Base-by-base conservation (phyloP, 2,888 invertebrate genomes). In the Xanthia icteritia region DNA sequence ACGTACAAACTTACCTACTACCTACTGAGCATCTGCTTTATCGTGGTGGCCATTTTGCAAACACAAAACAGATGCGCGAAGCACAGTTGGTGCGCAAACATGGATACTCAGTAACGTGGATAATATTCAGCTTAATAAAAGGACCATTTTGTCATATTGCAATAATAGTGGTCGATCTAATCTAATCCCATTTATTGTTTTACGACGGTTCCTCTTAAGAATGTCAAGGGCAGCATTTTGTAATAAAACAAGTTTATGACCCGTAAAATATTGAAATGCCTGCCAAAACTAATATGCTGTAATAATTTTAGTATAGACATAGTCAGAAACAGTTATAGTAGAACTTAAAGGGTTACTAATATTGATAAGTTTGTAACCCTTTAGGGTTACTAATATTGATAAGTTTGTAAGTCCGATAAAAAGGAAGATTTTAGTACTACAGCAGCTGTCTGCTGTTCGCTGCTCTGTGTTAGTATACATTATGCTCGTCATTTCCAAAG, bases 181-280 rank as follows among this genome's bases (percentile, higher is more conserved):
- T 66, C 73, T 74, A 54, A 76, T 67, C 39, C 39, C 17, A 54
- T 31, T 39, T 2, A 61, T 15, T 61, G 51, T 63, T 71, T 75
- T 76, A 80, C n/a, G 51, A 42, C 13, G 20, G 15, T 27, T 64
- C 45, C 42, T 69, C 42, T 64, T 9, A 76, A 66, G 42, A 71
- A 77, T 71, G 42, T 76, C 74, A 83, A 76, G 81, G 79, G 5
- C 27, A 67, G 31, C 13, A n/a, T 65, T 60, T 61, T 42, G 67
- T 81, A 54, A 61, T 81, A 84, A 79, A 78, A 83, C n/a, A 58
- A n/a, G 76, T 85, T 79, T 83, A 83, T 56, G 67, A 36, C 15
- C 20, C 80, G 70, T 82, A 68, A 71, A 79, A 71, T 83, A 83
- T 79, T 68, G 58, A 64, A 82, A 76, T 83, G 68, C 45, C 60